These are phyloP conservation scores for Eupsilia transversa DNA, from an alignment of 2,888 invertebrate species.

Conservation along the genomic window DNA sequence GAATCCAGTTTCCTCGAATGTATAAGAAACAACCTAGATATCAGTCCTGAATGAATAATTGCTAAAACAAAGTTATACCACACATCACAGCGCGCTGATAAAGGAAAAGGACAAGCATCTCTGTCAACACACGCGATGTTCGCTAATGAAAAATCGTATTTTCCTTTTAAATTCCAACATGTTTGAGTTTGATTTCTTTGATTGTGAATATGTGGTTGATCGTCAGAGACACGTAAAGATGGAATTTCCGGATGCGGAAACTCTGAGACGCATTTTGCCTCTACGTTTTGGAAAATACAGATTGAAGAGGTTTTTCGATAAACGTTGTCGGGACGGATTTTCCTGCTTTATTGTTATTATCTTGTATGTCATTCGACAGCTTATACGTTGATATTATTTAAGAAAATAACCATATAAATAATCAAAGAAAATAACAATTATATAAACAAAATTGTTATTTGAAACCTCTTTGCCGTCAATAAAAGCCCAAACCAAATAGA, in stretches of 20 bases:
- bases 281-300: not conserved
- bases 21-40: not conserved
- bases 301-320: not conserved
- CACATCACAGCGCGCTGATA: not conserved
- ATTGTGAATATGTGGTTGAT: constrained; percentile 2
- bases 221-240: not conserved
- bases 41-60: constrained; percentile 8
- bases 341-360: not conserved
- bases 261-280: not conserved
- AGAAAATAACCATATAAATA: too few species aligned
- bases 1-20: too few species aligned
- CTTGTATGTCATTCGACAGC: not conserved
- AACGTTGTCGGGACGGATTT: constrained; percentile 7
- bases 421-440: too few species aligned
- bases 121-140: constrained; percentile 17
- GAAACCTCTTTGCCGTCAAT: not conserved
- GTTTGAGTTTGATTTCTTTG: constrained; percentile 33
- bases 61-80: constrained; percentile 6
- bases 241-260: constrained; percentile 8
- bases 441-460: not conserved
- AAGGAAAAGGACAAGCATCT: not conserved
- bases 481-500: not conserved
- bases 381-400: not conserved
- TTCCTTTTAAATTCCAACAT: constrained; percentile 8
- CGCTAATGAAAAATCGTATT: constrained; percentile 31